Conservation (phyloP, 92 coral and sea anemone genomes). For the Parazoanthus darwini region DNA sequence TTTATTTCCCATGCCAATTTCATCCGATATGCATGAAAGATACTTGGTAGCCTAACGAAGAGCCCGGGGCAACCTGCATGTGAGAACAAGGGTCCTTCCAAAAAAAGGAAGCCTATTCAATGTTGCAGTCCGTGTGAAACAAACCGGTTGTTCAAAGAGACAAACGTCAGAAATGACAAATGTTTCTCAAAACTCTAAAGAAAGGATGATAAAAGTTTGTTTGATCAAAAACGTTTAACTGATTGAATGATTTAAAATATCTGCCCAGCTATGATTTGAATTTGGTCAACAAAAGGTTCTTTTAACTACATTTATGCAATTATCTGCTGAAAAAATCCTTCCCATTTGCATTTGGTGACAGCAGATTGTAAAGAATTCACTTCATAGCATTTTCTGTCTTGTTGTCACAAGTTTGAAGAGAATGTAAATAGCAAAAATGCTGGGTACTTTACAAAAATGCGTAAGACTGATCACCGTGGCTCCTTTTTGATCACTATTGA, state of each 20-base stretch:
- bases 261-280: not conserved
- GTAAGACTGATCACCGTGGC: too few species aligned
- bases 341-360: conserved; percentile 10
- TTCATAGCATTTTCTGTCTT: not conserved
- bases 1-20: too few species aligned
- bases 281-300: not conserved
- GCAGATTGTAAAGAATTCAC: conserved; percentile 5
- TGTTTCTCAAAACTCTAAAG: not conserved
- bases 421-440: not conserved
- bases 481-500: not conserved
- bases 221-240: not conserved
- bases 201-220: not conserved
- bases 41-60: too few species aligned
- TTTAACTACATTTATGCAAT: not conserved
- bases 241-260: too few species aligned
- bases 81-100: too few species aligned
- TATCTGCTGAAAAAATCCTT: not conserved
- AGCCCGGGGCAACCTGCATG: too few species aligned
- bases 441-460: not conserved
- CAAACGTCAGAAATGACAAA: not conserved
- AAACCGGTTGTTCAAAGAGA: conserved; percentile 9
- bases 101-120: too few species aligned
- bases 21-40: too few species aligned
- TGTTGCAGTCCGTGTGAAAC: not conserved
- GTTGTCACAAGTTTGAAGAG: conserved; percentile 1